Evolutionary conservation across 23 tunicate genomes (phyloP), one percentile per base, ranked within the genome.

Genomic region (Styela plicata): DNA sequence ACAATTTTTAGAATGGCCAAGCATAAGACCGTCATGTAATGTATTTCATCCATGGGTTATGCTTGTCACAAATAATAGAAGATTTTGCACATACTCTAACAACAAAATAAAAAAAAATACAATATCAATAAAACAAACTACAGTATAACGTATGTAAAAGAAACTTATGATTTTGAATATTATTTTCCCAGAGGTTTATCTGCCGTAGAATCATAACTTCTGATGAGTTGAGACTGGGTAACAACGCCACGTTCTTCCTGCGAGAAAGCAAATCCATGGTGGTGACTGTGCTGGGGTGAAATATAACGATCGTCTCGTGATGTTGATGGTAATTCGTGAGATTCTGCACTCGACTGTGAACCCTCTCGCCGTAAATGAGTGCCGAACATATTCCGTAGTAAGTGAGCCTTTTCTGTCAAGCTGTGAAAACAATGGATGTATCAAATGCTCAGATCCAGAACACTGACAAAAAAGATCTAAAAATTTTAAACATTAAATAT

Each of bases 171-270:
- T n/a, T n/a, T n/a, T n/a, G n/a, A 44, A 44, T 44, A 13, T 44
- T 44, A 44, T 44, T 44, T 44, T 44, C 87, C 93, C 29, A 28
- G 44, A 16, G 94, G 88, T 53, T 89, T 89, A 31, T 35, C 73
- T 16, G 30, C 85, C 1, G 61, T 65, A 0, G 90, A 74, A 78
- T 91, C 73, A 77, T 91, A 91, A 63, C 85, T 84, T 32, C 97
- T 63, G 1, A 91, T 91, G 16, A 91, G 90, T 24, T 91, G 82
- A 0, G 97, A 91, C 52, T 91, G 97, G 2, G 97, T 82, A 23
- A 91, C 86, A 28, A 86, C 90, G 35, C 97, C 97, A 2, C 87
- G 78, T 52, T 91, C 97, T 71, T 91, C 97, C 29, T 91, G 97
- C 0, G 97, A 91, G 64, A 91, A 91, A 24, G 97, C 97, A 74